Conservation (phyloP, 2,888 invertebrate species). For the Drosophila parthenogenetica region DNA sequence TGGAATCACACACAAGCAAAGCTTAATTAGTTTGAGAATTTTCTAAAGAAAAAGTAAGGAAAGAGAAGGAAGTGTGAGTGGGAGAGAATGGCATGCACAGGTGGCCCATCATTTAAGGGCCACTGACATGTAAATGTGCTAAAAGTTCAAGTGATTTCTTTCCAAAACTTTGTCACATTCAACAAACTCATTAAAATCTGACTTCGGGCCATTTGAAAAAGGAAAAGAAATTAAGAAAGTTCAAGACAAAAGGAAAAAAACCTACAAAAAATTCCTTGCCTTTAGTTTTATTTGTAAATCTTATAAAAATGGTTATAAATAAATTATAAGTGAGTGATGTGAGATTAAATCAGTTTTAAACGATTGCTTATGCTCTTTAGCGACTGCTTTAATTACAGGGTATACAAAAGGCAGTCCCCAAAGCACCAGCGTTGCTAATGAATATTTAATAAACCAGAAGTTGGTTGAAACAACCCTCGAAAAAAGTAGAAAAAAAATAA, state of each 20-base stretch:
- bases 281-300: no score
- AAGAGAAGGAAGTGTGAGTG: background rate
- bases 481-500: background rate
- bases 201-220: conserved; percentile 51
- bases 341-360: no score
- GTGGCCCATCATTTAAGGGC: conserved; percentile 68
- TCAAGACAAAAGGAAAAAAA: background rate
- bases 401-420: conserved; percentile 25
- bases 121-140: conserved; percentile 83
- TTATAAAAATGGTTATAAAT: no score
- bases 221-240: background rate
- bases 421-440: conserved; percentile 69
- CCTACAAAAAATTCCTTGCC: background rate
- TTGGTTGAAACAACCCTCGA: conserved; percentile 53
- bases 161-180: conserved; percentile 55
- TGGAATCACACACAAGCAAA: conserved; percentile 3
- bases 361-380: background rate
- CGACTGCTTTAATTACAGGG: conserved; percentile 25
- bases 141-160: conserved; percentile 73
- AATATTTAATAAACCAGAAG: conserved; percentile 81
- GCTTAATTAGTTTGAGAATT: conserved; percentile 69
- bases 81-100: conserved; percentile 39
- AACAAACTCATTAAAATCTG: conserved; percentile 73
- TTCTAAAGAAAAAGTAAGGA: conserved; percentile 6
- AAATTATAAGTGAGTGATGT: no score